phyloP scores from a whole-genome alignment of 1,140 invertebrate genomes.

The Lepidurus arcticus region DNA sequence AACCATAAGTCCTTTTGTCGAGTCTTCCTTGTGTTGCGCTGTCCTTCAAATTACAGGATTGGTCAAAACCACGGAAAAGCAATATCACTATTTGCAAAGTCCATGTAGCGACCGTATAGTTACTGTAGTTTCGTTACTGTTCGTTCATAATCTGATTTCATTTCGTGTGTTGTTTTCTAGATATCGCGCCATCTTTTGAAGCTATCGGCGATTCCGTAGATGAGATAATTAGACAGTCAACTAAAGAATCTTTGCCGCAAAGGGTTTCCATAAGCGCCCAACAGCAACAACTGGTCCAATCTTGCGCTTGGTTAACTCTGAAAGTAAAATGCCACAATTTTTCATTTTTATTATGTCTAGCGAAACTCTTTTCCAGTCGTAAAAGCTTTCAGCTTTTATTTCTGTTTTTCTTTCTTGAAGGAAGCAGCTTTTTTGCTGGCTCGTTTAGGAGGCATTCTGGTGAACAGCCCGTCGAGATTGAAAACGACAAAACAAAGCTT shows the following conservation, averaged over 20 bases:
- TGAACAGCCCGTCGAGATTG: background rate
- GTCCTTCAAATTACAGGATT: conserved; percentile 39
- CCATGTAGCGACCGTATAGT: background rate
- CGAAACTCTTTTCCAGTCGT: too few species aligned
- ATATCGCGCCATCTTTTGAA: conserved; percentile 54
- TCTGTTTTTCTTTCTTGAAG: conserved; percentile 26
- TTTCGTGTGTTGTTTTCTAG: conserved; percentile 41
- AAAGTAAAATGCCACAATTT: conserved; percentile 52
- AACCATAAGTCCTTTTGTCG: too few species aligned
- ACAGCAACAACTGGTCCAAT: conserved; percentile 61
- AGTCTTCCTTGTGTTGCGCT: conserved; percentile 34
- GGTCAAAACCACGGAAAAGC: conserved; percentile 34
- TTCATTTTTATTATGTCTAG: too few species aligned
- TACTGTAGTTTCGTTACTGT: conserved; percentile 26
- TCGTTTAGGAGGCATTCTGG: conserved; percentile 17
- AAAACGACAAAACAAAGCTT: conserved; percentile 47
- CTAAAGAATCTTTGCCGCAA: conserved; percentile 39
- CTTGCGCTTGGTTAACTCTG: conserved; percentile 69
- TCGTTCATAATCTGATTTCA: conserved; percentile 24
- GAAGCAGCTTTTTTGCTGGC: conserved; percentile 40
- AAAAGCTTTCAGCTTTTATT: conserved; percentile 11
- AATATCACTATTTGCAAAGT: background rate
- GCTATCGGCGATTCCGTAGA: conserved; percentile 55
- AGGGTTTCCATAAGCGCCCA: conserved; percentile 52
- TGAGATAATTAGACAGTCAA: conserved; percentile 41